A percentile compares a stretch with the other conserved stretches of the same genome.
phyloP scores from a whole-genome alignment of 2,113 vertebrate species.

The Apodemus speciosus region DNA sequence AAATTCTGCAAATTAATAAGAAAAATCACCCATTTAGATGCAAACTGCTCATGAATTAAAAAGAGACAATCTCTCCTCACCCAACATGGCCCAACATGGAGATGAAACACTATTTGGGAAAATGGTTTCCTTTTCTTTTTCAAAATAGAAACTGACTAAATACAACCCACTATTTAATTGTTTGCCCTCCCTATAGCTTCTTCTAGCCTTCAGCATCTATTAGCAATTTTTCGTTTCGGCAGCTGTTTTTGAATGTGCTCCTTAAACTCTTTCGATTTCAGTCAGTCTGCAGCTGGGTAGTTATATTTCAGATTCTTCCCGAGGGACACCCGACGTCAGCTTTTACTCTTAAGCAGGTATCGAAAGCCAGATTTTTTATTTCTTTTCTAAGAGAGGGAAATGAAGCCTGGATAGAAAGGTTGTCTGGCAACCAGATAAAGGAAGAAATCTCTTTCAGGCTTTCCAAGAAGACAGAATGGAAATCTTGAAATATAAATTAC shows the following conservation, averaged over 20 bases:
- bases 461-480: constrained; percentile 74
- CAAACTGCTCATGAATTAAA: constrained; percentile 57
- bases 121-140: not conserved
- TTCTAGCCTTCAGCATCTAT: constrained; percentile 20
- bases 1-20: constrained; percentile 40
- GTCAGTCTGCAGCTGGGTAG: constrained; percentile 34
- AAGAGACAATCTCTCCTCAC: not conserved
- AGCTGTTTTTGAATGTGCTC: constrained; percentile 9
- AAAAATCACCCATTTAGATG: constrained; percentile 3
- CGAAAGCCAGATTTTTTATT: constrained; percentile 67
- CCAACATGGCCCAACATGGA: constrained; percentile 50
- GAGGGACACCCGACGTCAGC: constrained; percentile 56
- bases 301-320: constrained; percentile 36
- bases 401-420: constrained; percentile 70
- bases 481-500: constrained; percentile 78
- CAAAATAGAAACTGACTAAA: constrained; percentile 49
- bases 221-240: constrained; percentile 47
- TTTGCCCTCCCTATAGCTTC: constrained; percentile 3
- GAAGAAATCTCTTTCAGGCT: constrained; percentile 76
- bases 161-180: constrained; percentile 46
- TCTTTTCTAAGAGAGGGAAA: constrained; percentile 64
- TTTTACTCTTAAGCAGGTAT: constrained; percentile 53
- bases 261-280: constrained; percentile 55
- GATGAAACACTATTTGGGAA: constrained; percentile 54
- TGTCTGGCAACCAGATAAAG: constrained; percentile 78